Conservation (phyloP, 1,140 invertebrate genomes). For the Drosophila miranda region DNA sequence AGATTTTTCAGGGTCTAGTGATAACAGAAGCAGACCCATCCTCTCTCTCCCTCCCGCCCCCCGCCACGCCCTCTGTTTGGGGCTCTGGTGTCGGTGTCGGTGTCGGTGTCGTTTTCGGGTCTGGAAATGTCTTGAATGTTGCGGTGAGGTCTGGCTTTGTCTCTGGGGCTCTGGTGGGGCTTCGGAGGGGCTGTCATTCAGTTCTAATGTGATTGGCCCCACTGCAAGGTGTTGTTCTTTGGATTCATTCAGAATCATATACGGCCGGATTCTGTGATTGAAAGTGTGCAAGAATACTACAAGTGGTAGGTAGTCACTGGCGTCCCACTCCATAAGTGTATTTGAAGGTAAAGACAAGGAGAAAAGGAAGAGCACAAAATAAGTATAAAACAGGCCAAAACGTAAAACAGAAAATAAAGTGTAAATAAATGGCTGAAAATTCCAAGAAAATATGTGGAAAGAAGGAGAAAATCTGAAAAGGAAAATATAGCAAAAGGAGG, state of each 20-base stretch:
- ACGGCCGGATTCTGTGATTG: not conserved
- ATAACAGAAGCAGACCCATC: constrained; percentile 19
- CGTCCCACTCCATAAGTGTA: too few species aligned
- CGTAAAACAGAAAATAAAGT: too few species aligned
- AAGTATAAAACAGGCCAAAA: too few species aligned
- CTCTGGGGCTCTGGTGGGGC: constrained; percentile 6
- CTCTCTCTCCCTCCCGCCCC: constrained; percentile 3
- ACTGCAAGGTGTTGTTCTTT: constrained; percentile 11
- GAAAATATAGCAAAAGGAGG: too few species aligned
- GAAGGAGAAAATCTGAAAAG: too few species aligned
- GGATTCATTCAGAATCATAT: not conserved
- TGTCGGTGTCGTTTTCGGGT: constrained; percentile 13
- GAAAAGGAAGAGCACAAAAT: too few species aligned
- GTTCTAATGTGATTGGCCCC: constrained; percentile 17
- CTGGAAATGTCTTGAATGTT: constrained; percentile 44
- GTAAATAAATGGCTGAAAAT: too few species aligned
- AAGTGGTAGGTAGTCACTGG: too few species aligned
- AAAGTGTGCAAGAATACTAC: too few species aligned
- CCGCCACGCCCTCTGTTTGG: not conserved
- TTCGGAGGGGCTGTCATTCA: constrained; percentile 2
- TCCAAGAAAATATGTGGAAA: too few species aligned
- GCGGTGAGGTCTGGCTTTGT: constrained; percentile 27
- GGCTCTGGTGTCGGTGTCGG: constrained; percentile 2
- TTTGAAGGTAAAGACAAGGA: too few species aligned
- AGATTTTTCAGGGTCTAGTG: constrained; percentile 16